Evolutionary conservation across 2,888 invertebrate genomes (phyloP), one percentile per base, ranked within the genome.

Genomic region (Acleris holmiana): DNA sequence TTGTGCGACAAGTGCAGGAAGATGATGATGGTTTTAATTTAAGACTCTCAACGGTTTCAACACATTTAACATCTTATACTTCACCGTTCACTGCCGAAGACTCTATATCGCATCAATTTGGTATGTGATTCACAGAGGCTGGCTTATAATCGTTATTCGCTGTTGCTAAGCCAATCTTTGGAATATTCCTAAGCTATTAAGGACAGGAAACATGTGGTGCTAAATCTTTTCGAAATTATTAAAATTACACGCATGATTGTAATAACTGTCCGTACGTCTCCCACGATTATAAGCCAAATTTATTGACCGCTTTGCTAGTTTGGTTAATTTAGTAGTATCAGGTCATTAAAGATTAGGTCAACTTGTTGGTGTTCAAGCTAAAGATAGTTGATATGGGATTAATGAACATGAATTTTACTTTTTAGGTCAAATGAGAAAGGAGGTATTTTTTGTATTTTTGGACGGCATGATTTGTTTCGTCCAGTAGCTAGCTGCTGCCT

Each of bases 221-320:
- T 57, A 60, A 65, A 60, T 60, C 49, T 44, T 55, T 55, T 55
- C 48, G 49, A 47, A 57, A 57, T 57, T 47, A 25, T 21, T 19
- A 4, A 49, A 35, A 59, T 29, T 48, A 47, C 48, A 25, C 65
- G 59, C 29, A 65, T 54, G 64, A 64, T 65, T 65, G 49, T 65
- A 50, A 55, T 65, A 35, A 60, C 41, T 49, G 29, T 54, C 1
- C 15, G n/a, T 10, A 50, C 18, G 29, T 60, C 65, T 65, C 65
- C 65, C 65, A 60, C 65, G 59, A 60, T 63, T 53, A 19, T 29
- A 6, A 13, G 25, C n/a, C 3, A 19, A 54, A 54, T 53, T 51
- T 58, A 48, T 53, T 47, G 46, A 18, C 2, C 21, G 15, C 15
- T 1, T 1, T 55, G 15, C 4, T 41, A 17, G n/a, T 23, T 57